A percentile compares a stretch with the other conserved stretches of the same genome.
phyloP scores from a whole-genome alignment of 2,888 invertebrate genomes.

The Drosophila buzzatii region DNA sequence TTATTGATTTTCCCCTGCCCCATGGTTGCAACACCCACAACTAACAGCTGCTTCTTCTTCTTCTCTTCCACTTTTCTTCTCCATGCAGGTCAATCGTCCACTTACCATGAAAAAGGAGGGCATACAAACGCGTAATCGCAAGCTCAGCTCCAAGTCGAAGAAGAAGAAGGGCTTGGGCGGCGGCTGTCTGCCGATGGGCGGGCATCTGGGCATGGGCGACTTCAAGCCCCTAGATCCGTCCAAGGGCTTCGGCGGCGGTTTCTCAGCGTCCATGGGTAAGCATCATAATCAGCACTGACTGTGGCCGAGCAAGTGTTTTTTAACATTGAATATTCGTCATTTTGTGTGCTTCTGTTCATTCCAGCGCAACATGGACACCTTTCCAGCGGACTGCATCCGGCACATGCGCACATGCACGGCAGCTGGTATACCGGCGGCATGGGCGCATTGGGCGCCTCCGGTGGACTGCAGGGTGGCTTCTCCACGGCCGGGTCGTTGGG shows the following conservation, averaged over 20 bases:
- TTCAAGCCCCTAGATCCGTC: slow-evolving; percentile 95
- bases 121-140: slow-evolving; percentile 99
- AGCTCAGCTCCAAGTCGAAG: slow-evolving; percentile 98
- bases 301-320: not conserved
- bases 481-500: slow-evolving; percentile 88
- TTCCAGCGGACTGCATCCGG: slow-evolving; percentile 87
- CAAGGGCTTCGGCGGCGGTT: slow-evolving; percentile 92
- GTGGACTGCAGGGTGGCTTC: slow-evolving; percentile 88
- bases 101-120: slow-evolving; percentile 99
- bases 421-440: slow-evolving; percentile 88
- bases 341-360: slow-evolving; percentile 35
- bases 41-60: slow-evolving; percentile 39
- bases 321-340: slow-evolving; percentile 4
- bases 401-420: slow-evolving; percentile 88
- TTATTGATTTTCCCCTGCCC: slow-evolving; percentile 50
- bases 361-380: slow-evolving; percentile 89
- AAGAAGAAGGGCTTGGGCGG: slow-evolving; percentile 95
- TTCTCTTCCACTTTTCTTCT: slow-evolving; percentile 25
- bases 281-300: slow-evolving; percentile 34
- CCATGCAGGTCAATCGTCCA: slow-evolving; percentile 97
- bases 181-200: slow-evolving; percentile 87
- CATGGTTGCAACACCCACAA: slow-evolving; percentile 53
- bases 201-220: slow-evolving; percentile 93
- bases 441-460: slow-evolving; percentile 87
- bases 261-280: slow-evolving; percentile 91